These are phyloP conservation scores for Bolinopsis microptera DNA, from an alignment of 37 sponge, comb jelly and placozoan species.

Conservation along the genomic window DNA sequence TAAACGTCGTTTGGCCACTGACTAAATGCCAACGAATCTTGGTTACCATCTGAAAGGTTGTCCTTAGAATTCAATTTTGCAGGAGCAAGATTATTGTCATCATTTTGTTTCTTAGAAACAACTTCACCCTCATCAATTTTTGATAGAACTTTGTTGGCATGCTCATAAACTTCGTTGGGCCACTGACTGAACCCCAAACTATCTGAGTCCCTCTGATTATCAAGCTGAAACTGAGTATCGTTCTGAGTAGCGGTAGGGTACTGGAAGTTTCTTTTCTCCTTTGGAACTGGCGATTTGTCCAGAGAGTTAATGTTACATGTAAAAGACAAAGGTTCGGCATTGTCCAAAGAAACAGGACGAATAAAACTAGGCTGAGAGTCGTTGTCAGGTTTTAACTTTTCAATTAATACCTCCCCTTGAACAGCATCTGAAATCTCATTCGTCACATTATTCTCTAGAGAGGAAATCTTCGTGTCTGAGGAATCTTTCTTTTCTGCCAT, in stretches of 20 bases:
- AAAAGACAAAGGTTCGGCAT: not conserved
- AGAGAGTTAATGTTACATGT: not conserved
- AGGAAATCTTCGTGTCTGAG: not conserved
- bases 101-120: not conserved
- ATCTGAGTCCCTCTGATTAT: not conserved
- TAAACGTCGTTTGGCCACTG: slow-evolving; percentile 13
- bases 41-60: not conserved
- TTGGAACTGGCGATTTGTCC: not conserved
- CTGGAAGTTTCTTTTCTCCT: not conserved
- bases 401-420: too few relatives aligned
- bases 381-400: not conserved
- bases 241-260: not conserved
- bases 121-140: not conserved
- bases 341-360: not conserved
- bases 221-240: not conserved
- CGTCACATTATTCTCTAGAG: not conserved
- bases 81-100: not conserved
- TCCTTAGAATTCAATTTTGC: too few relatives aligned
- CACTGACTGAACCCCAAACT: not conserved
- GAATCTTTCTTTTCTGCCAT: not conserved
- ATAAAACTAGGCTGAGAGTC: not conserved
- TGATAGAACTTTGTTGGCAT: not conserved
- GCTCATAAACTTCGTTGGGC: not conserved
- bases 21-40: not conserved
- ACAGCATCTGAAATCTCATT: not conserved